Evolutionary conservation across 2,113 vertebrate species (phyloP), one percentile per base, ranked within the genome.

Genomic region (Electrona antarctica): DNA sequence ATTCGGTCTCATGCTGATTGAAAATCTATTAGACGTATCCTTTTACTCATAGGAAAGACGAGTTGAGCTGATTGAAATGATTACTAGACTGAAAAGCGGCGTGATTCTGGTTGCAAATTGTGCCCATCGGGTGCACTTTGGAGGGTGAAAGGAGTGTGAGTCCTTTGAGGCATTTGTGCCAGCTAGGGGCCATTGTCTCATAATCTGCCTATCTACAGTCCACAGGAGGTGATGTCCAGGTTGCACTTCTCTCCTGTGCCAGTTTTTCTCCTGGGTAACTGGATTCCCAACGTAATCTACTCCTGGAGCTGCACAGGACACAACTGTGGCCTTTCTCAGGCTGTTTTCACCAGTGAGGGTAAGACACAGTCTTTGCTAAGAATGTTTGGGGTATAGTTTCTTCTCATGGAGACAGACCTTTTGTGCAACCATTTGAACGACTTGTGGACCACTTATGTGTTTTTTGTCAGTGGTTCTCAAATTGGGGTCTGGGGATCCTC

Each of bases 241-340:
- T 62, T 95, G 58, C 92, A 94, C 79, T 92, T 94, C 82, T 93
- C 78, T 6, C 92, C 93, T 0, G 28, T 91, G 12, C 91, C 93
- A 0, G 83, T 93, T 28, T 89, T 86, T 10, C 61, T 79, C 2
- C 77, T 94, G 84, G 94, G 93, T 0, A 94, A 94, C 90, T 95
- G 94, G 94, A 92, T 95, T 47, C 89, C 93, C 67, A 61, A 49
- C 0, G 88, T 93, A 9, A 76, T 95, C 3, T 92, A 94, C 81
- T 88, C 79, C 21, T 95, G 94, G 94, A 66, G 75, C 47, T 92
- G 91, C 64, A 51, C 8, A 0, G 85, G 85, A 2, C 86, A 80
- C 73, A 92, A 90, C 85, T 93, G 92, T 60, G 88, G 89, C 49
- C 71, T 93, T 2, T 28, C 82, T 0, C 94, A 95, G 80, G 90